Conservation (phyloP, 2,797 vertebrate species). For the Paratrypauchen microcephalus region DNA sequence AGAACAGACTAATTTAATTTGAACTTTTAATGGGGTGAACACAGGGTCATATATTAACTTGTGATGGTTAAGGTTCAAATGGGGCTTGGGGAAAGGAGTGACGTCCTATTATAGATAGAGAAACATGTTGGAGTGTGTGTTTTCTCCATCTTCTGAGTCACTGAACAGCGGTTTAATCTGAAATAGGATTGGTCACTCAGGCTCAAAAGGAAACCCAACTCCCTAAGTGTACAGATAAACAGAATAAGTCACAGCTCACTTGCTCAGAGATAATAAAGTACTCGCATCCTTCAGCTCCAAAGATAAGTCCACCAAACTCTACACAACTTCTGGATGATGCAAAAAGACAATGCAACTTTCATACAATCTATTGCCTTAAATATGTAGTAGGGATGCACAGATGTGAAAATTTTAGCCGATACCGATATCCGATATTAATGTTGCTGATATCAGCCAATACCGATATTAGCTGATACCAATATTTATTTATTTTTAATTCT, state of each 20-base stretch:
- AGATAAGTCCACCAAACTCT: background rate
- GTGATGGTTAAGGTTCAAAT: background rate
- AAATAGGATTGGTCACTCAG: conserved; percentile 37
- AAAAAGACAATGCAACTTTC: background rate
- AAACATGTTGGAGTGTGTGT: background rate
- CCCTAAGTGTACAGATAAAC: conserved; percentile 16
- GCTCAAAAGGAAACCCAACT: conserved; percentile 29
- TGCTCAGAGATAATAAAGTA: conserved; percentile 7
- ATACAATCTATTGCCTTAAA: background rate
- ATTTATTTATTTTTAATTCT: too few relatives aligned
- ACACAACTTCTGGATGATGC: background rate
- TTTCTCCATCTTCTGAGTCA: conserved; percentile 29
- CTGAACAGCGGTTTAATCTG: conserved; percentile 30
- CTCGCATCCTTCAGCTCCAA: background rate
- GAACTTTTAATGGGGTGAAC: conserved; percentile 8
- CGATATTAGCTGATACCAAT: too few relatives aligned
- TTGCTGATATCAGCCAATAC: too few relatives aligned
- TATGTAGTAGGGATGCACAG: too few relatives aligned
- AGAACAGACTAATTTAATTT: conserved; percentile 2
- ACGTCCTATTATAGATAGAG: background rate
- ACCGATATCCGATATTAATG: too few relatives aligned
- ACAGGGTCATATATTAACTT: background rate
- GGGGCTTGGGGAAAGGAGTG: background rate
- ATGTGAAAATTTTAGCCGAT: too few relatives aligned
- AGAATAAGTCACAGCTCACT: conserved; percentile 13